Conservation (phyloP, 2,888 invertebrate species). For the Carpatolechia fugitivella region DNA sequence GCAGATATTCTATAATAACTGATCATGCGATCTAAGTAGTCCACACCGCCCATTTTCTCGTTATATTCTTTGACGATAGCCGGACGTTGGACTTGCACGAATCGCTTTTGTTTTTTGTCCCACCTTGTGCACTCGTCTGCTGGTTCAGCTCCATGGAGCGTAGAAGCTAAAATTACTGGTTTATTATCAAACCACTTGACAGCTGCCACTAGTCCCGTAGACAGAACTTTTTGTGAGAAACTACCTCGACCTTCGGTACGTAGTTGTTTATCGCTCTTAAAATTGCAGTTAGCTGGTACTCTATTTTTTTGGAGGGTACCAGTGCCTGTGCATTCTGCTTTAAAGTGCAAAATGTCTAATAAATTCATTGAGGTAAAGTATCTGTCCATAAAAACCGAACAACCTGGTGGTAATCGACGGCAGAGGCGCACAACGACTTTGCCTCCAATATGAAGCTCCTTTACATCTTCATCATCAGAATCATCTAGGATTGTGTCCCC, state of each 20-base stretch:
- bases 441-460: neutral
- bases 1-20: neutral
- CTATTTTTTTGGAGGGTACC: conserved; percentile 6
- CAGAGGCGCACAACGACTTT: conserved; percentile 1
- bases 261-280: neutral
- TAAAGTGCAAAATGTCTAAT: neutral
- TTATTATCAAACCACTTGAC: conserved; percentile 4
- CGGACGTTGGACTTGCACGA: neutral
- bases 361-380: conserved; percentile 11
- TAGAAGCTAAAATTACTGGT: neutral
- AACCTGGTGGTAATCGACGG: neutral
- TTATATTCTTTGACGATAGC: conserved; percentile 1
- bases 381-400: conserved; percentile 7
- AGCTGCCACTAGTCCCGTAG: neutral
- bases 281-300: conserved; percentile 1
- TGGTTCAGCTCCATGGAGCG: neutral
- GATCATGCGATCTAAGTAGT: conserved; percentile 4
- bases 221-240: neutral
- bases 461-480: neutral
- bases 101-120: conserved; percentile 4
- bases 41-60: no score
- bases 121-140: neutral
- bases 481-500: conserved; percentile 2
- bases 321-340: neutral
- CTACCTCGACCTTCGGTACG: neutral